Percentiles rank a stretch among this genome's conserved stretches.
phyloP scores from a whole-genome alignment of 2,888 invertebrate genomes.

The Lasioglossum lativentre region DNA sequence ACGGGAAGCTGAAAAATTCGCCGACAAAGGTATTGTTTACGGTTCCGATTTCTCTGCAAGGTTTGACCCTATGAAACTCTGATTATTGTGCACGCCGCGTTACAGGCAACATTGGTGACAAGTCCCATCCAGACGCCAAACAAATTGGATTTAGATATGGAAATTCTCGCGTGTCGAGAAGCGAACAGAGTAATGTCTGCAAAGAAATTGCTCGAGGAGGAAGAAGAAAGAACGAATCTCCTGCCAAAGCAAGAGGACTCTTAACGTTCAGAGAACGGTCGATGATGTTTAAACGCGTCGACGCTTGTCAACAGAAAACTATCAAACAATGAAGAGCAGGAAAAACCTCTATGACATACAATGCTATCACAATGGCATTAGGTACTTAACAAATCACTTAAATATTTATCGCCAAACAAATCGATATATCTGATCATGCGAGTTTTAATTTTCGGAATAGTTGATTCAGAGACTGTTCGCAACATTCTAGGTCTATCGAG shows the following conservation, averaged over 20 bases:
- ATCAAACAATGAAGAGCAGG: constrained; percentile 69
- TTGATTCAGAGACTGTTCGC: constrained; percentile 67
- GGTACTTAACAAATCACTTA: constrained; percentile 78
- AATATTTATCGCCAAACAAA: constrained; percentile 60
- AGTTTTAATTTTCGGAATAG: constrained; percentile 46
- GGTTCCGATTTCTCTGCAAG: too few relatives aligned
- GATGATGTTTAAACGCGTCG: constrained; percentile 68
- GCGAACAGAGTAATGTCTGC: constrained; percentile 70
- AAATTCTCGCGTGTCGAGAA: constrained; percentile 72
- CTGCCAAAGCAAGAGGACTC: constrained; percentile 77
- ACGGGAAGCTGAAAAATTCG: constrained; percentile 81
- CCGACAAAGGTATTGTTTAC: constrained; percentile 76
- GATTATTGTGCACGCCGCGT: neutral
- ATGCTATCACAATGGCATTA: constrained; percentile 70
- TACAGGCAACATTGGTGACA: constrained; percentile 50
- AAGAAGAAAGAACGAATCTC: constrained; percentile 80
- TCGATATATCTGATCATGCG: constrained; percentile 46
- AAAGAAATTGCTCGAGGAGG: constrained; percentile 72
- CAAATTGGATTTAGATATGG: constrained; percentile 72
- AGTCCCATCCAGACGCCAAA: constrained; percentile 69
- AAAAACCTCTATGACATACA: constrained; percentile 76
- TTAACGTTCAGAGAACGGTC: constrained; percentile 81
- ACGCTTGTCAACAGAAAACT: constrained; percentile 51
- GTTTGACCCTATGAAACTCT: neutral
- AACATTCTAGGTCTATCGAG: constrained; percentile 57